phyloP scores from a whole-genome alignment of 2,113 vertebrate genomes.

The Camarhynchus parvulus region DNA sequence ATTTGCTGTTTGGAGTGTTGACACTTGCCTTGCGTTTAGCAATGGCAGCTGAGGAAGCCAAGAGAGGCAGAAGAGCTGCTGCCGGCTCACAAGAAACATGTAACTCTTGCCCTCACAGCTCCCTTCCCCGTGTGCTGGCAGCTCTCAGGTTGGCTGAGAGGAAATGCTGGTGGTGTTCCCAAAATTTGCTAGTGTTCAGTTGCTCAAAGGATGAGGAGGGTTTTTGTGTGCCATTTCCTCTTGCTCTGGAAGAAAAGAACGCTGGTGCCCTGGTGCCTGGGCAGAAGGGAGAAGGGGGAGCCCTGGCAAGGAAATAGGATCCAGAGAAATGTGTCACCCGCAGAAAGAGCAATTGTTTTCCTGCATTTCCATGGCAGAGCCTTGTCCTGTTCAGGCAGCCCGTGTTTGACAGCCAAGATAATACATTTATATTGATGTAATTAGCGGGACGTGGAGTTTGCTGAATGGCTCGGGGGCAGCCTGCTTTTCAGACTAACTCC shows the following conservation, averaged over 20 bases:
- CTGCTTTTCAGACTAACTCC: conserved; percentile 24
- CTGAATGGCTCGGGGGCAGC: conserved; percentile 48
- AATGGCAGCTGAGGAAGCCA: not conserved
- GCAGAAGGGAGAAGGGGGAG: conserved; percentile 14
- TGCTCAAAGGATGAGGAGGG: not conserved
- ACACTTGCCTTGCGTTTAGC: not conserved
- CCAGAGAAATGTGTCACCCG: conserved; percentile 39
- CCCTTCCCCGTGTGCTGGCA: accelerated
- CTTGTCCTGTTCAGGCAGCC: conserved; percentile 3
- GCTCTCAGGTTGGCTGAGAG: not conserved
- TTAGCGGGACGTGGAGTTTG: conserved; percentile 45
- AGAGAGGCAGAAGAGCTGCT: not conserved
- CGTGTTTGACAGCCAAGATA: conserved; percentile 45
- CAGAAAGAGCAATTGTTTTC: conserved; percentile 46
- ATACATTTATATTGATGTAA: conserved; percentile 64
- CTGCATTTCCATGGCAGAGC: conserved; percentile 1
- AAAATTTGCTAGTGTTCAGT: accelerated
- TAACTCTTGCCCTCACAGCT: not conserved
- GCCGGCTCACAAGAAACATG: not conserved
- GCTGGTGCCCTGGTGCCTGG: not conserved
- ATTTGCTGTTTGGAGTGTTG: not conserved
- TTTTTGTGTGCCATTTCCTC: not conserved
- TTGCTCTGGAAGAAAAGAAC: not conserved
- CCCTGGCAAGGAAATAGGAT: conserved; percentile 3
- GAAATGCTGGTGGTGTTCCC: not conserved